phyloP scores from a whole-genome alignment of 2,113 vertebrate genomes.

The Clarias macrocephalus region DNA sequence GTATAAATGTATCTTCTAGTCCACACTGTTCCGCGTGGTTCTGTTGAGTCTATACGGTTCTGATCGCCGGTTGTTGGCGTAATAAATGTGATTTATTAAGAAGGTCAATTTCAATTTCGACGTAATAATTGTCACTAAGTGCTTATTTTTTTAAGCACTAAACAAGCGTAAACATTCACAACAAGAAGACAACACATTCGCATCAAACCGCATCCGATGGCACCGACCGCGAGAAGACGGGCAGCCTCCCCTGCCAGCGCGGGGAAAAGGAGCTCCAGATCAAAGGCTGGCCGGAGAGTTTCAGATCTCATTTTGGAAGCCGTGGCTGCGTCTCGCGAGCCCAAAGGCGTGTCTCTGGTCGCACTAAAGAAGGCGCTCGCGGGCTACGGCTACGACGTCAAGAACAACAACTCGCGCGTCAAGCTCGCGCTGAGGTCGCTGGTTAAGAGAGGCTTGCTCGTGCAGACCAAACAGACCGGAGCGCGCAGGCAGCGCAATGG shows the following conservation, averaged over 20 bases:
- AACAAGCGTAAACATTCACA: no score
- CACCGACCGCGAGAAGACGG: conserved; percentile 56
- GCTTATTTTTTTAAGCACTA: not conserved
- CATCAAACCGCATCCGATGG: conserved; percentile 34
- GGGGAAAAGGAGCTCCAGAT: conserved; percentile 64
- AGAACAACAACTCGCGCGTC: conserved; percentile 69
- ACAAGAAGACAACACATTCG: not conserved
- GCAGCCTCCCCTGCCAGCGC: conserved; percentile 67
- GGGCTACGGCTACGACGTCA: conserved; percentile 74
- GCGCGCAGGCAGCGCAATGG: conserved; percentile 58
- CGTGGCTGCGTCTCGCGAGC: conserved; percentile 77
- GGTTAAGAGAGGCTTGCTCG: conserved; percentile 54
- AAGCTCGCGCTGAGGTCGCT: conserved; percentile 53
- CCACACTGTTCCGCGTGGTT: conserved; percentile 35
- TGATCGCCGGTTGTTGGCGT: conserved; percentile 48
- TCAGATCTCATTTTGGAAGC: conserved; percentile 78
- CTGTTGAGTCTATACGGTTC: conserved; percentile 63
- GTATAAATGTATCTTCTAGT: not conserved
- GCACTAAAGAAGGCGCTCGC: conserved; percentile 73
- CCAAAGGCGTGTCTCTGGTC: conserved; percentile 62
- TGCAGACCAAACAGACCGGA: conserved; percentile 55
- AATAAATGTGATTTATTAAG: no score
- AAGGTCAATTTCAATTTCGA: conserved; percentile 28
- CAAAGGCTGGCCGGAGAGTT: conserved; percentile 69
- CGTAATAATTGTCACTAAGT: conserved; percentile 31